A percentile compares a stretch with the other conserved stretches of the same genome.
phyloP scores from a whole-genome alignment of 1,140 invertebrate genomes.

The Proctacanthus coquilletti region DNA sequence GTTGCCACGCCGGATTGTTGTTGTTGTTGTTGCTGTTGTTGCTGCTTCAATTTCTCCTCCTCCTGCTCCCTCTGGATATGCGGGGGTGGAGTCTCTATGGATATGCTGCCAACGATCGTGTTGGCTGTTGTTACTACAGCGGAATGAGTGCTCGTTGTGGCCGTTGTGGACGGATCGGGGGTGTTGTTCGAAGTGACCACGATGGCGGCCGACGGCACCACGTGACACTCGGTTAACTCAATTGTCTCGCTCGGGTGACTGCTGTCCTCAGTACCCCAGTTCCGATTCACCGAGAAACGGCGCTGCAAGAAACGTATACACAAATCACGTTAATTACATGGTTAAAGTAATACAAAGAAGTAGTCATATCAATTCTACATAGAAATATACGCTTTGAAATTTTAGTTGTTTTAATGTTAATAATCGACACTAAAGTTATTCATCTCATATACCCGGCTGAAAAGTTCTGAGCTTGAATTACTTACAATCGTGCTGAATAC shows the following conservation, averaged over 20 bases:
- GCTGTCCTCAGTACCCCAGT: conserved; percentile 26
- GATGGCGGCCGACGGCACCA: background rate
- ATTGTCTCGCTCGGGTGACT: background rate
- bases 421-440: no score
- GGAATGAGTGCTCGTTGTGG: conserved; percentile 8
- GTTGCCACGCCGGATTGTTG: conserved; percentile 6
- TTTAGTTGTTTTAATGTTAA: no score
- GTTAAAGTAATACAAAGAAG: no score
- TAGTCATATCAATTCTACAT: no score
- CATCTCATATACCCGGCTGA: no score
- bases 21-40: conserved; percentile 13
- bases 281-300: conserved; percentile 17
- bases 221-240: conserved; percentile 1
- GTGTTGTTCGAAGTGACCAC: conserved; percentile 14
- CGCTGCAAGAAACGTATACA: conserved; percentile 12
- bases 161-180: background rate
- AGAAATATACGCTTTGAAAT: no score
- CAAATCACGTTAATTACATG: background rate
- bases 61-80: no score
- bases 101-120: conserved; percentile 25
- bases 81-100: conserved; percentile 22
- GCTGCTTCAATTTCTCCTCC: conserved; percentile 26
- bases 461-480: no score
- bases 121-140: conserved; percentile 23
- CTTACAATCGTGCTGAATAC: no score